These are phyloP conservation scores for Miniopterus natalensis DNA, from an alignment of 2,113 vertebrate species.

Conservation along the genomic window DNA sequence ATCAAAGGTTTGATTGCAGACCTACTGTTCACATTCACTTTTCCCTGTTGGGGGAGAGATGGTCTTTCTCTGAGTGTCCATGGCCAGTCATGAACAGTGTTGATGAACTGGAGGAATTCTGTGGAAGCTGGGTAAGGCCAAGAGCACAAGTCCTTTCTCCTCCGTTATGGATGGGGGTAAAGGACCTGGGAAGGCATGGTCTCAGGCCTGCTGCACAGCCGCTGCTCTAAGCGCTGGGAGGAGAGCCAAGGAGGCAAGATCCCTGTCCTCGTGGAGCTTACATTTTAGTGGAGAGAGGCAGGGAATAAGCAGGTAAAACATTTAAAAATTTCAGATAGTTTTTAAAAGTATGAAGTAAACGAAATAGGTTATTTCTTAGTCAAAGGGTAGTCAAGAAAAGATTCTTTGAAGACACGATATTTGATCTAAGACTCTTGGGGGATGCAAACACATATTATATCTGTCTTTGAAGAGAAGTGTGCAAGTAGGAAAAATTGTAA, in stretches of 20 bases:
- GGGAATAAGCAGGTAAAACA: neutral
- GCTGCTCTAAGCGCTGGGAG: neutral
- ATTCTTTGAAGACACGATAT: neutral
- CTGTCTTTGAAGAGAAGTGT: neutral
- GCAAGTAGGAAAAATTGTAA: conserved; percentile 47
- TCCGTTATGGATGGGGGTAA: neutral
- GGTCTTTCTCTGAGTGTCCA: neutral
- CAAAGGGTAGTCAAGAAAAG: neutral
- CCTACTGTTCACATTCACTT: neutral
- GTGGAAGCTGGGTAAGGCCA: neutral
- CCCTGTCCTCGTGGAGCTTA: neutral
- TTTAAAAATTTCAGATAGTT: neutral
- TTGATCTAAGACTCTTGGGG: neutral
- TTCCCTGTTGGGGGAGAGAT: neutral
- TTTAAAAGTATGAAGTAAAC: conserved; percentile 20
- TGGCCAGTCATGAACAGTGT: neutral
- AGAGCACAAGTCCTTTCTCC: neutral
- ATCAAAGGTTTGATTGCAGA: neutral
- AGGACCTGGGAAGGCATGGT: neutral
- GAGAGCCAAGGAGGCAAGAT: neutral
- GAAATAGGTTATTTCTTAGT: neutral
- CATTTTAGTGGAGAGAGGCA: conserved; percentile 10
- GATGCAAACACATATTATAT: neutral
- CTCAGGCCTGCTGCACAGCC: neutral
- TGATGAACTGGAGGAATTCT: neutral